Base-by-base conservation (phyloP, 1,140 invertebrate species). In the Zaprionus capensis region DNA sequence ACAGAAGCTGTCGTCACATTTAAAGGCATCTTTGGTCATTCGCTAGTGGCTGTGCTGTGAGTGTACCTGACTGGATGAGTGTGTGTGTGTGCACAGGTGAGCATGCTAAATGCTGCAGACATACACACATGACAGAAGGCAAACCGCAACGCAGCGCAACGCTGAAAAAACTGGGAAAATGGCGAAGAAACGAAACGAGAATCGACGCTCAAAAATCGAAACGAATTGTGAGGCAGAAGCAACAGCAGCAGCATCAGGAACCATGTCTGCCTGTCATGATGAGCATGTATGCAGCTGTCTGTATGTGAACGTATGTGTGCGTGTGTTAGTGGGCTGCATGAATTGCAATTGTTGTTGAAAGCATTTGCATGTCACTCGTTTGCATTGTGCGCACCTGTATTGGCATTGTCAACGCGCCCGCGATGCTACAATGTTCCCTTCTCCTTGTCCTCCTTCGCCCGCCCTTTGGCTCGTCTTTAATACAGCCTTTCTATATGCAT, bases 341-440 rank as follows among this genome's bases (percentile, higher is more conserved):
- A 88, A 79, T 81, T 88, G 85, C 81, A 88, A 85, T 90, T 90
- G 85, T 90, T 90, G 85, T 90, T 90, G 81, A 90, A 90, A 90
- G 85, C 85, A 90, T 91, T 90, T 90, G 86, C 85, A 90, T 91
- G 85, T 90, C 85, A 85, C 76, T 90, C 85, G 79, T 82, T 84
- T 79, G 81, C 81, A 90, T 84, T 84, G 81, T 78, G 85, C 63
- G 66, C 84, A 88, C 84, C 84, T 88, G 84, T 84, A 90, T 90
- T 88, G 84, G 81, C 71, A 76, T 84, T 88, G 84, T 90, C 84
- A 84, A 79, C 66, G 78, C 69, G 78, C 69, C 66, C 75, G 57
- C 74, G 63, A 17, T 44, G 20, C 69, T 36, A 49, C 46, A n/a
- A 49, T 9, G 44, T 20, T 41, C 14, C 38, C 38, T 41, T 15